Conservation (phyloP, 2,888 invertebrate genomes). For the Eledone cirrhosa region DNA sequence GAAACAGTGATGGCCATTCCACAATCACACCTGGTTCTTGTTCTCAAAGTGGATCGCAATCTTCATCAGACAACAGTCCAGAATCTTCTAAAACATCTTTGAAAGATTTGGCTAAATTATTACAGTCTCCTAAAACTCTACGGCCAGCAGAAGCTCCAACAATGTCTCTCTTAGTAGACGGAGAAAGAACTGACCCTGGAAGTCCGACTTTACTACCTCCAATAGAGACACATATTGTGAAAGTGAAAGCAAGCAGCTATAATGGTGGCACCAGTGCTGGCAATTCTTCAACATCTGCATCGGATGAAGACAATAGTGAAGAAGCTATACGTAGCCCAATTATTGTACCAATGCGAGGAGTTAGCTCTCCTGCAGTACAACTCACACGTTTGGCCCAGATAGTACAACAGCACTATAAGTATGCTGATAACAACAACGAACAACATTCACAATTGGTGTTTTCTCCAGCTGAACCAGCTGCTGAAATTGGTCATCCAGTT, state of each 20-base stretch:
- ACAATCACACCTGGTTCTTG: slow-evolving; percentile 27
- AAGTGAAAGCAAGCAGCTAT: slow-evolving; percentile 29
- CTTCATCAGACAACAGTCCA: slow-evolving; percentile 40
- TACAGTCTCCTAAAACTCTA: slow-evolving; percentile 56
- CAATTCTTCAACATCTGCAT: slow-evolving; percentile 14
- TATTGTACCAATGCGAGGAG: slow-evolving; percentile 23
- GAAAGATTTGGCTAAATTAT: slow-evolving; percentile 35
- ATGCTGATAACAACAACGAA: slow-evolving; percentile 37
- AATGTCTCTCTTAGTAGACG: slow-evolving; percentile 49
- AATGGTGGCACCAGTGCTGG: slow-evolving; percentile 30
- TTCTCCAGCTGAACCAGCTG: not conserved
- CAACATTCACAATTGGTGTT: not conserved
- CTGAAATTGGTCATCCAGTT: slow-evolving; percentile 20
- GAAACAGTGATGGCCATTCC: slow-evolving; percentile 30
- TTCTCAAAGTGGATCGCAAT: slow-evolving; percentile 30
- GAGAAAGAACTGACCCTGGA: slow-evolving; percentile 35
- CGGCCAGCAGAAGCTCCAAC: slow-evolving; percentile 53
- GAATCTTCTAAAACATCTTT: slow-evolving; percentile 30
- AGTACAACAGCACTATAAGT: slow-evolving; percentile 58
- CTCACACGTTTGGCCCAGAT: slow-evolving; percentile 58
- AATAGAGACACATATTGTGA: slow-evolving; percentile 18
- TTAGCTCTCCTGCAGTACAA: slow-evolving; percentile 48
- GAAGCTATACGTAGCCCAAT: not conserved
- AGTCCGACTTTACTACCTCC: slow-evolving; percentile 53
- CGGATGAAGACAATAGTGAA: slow-evolving; percentile 8